A percentile compares a stretch with the other conserved stretches of the same genome.
Conservation (phyloP, 2,888 invertebrate species). For the Melanotus villosus region DNA sequence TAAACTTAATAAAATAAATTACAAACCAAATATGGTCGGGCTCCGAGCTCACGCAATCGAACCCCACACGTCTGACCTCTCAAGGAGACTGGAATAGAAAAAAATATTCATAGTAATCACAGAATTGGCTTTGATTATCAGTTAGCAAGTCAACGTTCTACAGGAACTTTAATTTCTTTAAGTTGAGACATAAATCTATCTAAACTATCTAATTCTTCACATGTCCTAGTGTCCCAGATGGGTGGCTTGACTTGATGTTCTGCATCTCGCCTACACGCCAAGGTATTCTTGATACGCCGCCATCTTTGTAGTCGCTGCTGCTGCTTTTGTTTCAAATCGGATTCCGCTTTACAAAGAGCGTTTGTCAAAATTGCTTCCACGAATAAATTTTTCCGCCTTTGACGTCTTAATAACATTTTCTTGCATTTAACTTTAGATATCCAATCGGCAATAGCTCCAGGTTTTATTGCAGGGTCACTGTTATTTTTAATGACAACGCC, state of each 20-base stretch:
- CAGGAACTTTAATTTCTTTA: conserved; percentile 71
- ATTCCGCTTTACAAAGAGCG: conserved; percentile 74
- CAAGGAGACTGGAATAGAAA: conserved; percentile 66
- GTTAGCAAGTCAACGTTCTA: conserved; percentile 64
- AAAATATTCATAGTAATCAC: conserved; percentile 66
- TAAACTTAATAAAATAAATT: conserved; percentile 27
- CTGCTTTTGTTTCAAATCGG: conserved; percentile 75
- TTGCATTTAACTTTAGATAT: conserved; percentile 76
- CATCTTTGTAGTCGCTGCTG: conserved; percentile 75
- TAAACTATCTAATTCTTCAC: conserved; percentile 75
- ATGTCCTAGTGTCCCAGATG: conserved; percentile 57
- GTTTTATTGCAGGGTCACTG: conserved; percentile 63
- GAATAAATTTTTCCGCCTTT: conserved; percentile 74
- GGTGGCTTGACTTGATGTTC: conserved; percentile 29
- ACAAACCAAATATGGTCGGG: conserved; percentile 43
- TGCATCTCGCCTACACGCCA: conserved; percentile 28
- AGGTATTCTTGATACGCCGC: conserved; percentile 63
- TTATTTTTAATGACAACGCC: conserved; percentile 51
- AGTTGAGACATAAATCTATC: conserved; percentile 78
- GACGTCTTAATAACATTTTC: conserved; percentile 72
- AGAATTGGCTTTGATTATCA: conserved; percentile 48
- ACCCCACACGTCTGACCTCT: conserved; percentile 46
- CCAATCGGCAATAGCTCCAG: conserved; percentile 74
- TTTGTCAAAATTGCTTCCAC: conserved; percentile 77
- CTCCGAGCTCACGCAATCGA: conserved; percentile 45